Percentiles rank a stretch among this genome's conserved stretches.
Evolutionary conservation across 1,140 invertebrate species (phyloP).

Genomic region (Bombus confusus): DNA sequence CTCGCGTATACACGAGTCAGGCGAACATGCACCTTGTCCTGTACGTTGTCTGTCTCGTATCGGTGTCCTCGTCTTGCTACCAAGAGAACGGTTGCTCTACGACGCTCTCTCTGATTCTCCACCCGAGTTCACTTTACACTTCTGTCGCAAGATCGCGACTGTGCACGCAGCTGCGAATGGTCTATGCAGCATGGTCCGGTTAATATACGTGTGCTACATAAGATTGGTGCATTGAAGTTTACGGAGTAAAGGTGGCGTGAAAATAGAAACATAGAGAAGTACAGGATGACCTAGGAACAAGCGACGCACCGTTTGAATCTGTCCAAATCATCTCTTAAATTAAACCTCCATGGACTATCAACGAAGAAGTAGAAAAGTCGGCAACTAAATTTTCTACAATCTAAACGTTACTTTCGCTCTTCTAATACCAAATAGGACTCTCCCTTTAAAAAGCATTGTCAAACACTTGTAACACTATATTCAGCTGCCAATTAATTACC

Average conservation of each 20-base stretch:
- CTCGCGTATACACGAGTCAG: background rate
- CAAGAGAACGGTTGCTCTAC: background rate
- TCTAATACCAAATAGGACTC: no score
- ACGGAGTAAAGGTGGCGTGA: no score
- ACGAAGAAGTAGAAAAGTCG: no score
- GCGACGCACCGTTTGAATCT: no score
- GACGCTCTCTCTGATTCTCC: background rate
- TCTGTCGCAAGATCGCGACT: constrained; percentile 40
- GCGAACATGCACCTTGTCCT: constrained; percentile 18
- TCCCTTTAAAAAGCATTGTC: no score
- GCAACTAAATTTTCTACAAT: no score
- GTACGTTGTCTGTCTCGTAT: constrained; percentile 1
- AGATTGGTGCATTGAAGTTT: background rate
- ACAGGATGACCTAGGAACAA: no score
- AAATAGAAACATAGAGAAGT: no score
- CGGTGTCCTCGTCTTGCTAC: background rate
- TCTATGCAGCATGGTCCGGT: background rate
- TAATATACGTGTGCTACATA: background rate
- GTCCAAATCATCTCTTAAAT: no score
- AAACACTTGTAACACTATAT: background rate
- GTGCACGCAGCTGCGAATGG: constrained; percentile 1
- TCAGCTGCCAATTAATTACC: background rate
- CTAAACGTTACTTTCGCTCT: no score
- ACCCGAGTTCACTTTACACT: constrained; percentile 43
- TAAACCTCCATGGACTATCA: no score